phyloP scores from a whole-genome alignment of 2,888 invertebrate genomes.

The Hoplodrina ambigua region DNA sequence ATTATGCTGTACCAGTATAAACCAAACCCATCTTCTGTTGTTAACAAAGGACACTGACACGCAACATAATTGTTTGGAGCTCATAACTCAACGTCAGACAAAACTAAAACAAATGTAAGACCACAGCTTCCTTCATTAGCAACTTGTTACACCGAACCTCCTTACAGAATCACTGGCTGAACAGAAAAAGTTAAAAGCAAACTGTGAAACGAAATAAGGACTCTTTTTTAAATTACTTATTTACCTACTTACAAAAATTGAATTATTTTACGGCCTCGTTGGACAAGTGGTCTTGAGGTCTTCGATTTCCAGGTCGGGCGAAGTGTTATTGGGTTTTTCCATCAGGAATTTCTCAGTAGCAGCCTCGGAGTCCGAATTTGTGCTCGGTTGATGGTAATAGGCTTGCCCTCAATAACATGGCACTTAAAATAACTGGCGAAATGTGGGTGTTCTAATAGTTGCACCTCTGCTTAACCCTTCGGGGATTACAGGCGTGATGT shows the following conservation, averaged over 20 bases:
- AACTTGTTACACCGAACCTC: conserved; percentile 45
- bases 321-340: no score
- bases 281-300: no score
- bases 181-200: conserved; percentile 9
- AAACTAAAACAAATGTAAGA: conserved; percentile 55
- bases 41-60: conserved; percentile 54
- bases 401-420: no score
- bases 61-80: conserved; percentile 53
- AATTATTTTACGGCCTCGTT: no score
- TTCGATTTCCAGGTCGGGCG: no score
- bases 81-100: conserved; percentile 62
- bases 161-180: conserved; percentile 13
- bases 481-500: no score
- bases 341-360: no score
- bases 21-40: conserved; percentile 11
- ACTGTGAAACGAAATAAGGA: not conserved
- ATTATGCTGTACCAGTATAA: conserved; percentile 19
- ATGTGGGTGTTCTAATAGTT: no score
- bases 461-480: no score
- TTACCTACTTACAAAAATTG: not conserved
- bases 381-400: no score
- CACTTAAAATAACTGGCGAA: no score
- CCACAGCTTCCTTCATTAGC: conserved; percentile 58
- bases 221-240: not conserved
- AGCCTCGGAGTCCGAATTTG: no score